These are phyloP conservation scores for Phallusia fumigata DNA, from an alignment of 23 tunicate species.

Conservation along the genomic window DNA sequence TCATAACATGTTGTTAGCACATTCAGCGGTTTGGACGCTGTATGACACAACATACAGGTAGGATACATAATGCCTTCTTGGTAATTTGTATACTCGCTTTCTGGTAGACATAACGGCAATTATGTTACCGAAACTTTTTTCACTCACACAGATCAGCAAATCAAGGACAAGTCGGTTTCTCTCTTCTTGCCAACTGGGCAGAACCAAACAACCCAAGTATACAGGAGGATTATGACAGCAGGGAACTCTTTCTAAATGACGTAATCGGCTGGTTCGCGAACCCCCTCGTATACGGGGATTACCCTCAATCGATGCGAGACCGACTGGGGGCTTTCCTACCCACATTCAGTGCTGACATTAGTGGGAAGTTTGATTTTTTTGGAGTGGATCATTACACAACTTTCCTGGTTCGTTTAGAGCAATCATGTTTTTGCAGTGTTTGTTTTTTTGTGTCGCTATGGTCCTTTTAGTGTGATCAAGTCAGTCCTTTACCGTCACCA, in stretches of 20 bases:
- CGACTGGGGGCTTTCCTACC: constrained; percentile 39
- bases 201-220: constrained; percentile 65
- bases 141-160: not conserved
- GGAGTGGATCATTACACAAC: constrained; percentile 80
- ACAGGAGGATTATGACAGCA: constrained; percentile 65
- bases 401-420: constrained; percentile 15
- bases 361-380: constrained; percentile 46
- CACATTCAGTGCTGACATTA: constrained; percentile 23
- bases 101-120: no score
- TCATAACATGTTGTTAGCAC: constrained; percentile 64
- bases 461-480: no score
- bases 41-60: constrained; percentile 38
- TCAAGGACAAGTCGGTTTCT: constrained; percentile 44
- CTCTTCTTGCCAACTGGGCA: constrained; percentile 61
- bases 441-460: no score
- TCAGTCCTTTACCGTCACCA: no score
- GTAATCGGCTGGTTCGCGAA: constrained; percentile 65
- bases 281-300: constrained; percentile 26
- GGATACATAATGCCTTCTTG: not conserved
- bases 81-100: no score
- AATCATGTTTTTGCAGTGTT: no score
- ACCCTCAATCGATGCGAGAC: constrained; percentile 34
- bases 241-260: constrained; percentile 38
- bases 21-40: constrained; percentile 32
- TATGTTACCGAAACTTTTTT: no score